Conservation (phyloP, 23 tunicate genomes). For the Aplidium turbinatum region DNA sequence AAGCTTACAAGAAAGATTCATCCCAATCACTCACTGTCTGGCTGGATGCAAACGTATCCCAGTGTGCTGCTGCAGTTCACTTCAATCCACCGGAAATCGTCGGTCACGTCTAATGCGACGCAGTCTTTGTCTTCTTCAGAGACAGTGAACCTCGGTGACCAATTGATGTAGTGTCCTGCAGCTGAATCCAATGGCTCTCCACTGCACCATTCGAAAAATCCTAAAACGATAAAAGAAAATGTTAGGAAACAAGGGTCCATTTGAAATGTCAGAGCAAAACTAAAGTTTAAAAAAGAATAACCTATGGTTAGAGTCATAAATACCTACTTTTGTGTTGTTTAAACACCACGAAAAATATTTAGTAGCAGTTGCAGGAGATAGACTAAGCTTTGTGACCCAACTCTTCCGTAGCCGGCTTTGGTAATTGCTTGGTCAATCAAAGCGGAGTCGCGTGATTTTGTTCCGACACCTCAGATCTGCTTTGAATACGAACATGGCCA, state of each 20-base stretch:
- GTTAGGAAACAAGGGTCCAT: slow-evolving; percentile 4
- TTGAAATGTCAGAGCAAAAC: not conserved
- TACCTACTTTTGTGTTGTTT: too few species aligned
- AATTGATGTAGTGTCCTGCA: slow-evolving; percentile 31
- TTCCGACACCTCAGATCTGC: too few species aligned
- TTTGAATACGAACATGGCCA: too few species aligned
- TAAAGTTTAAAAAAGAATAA: too few species aligned
- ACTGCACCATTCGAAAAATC: slow-evolving; percentile 62
- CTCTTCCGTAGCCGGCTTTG: too few species aligned
- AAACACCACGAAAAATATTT: too few species aligned
- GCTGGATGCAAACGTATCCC: slow-evolving; percentile 55
- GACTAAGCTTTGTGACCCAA: too few species aligned
- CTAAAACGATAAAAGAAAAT: slow-evolving; percentile 9
- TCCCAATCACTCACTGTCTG: slow-evolving; percentile 5
- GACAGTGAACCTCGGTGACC: slow-evolving; percentile 23
- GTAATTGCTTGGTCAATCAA: too few species aligned
- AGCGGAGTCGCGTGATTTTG: too few species aligned
- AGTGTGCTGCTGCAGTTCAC: slow-evolving; percentile 38
- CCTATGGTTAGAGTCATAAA: too few species aligned
- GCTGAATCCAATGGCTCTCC: slow-evolving; percentile 60
- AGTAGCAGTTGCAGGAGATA: too few species aligned
- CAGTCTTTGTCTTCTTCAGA: slow-evolving; percentile 50
- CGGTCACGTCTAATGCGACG: slow-evolving; percentile 42
- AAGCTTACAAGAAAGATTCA: too few species aligned
- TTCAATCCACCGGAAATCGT: slow-evolving; percentile 54